Base-by-base conservation (phyloP, 1,140 invertebrate genomes). In the Sinella curviseta region DNA sequence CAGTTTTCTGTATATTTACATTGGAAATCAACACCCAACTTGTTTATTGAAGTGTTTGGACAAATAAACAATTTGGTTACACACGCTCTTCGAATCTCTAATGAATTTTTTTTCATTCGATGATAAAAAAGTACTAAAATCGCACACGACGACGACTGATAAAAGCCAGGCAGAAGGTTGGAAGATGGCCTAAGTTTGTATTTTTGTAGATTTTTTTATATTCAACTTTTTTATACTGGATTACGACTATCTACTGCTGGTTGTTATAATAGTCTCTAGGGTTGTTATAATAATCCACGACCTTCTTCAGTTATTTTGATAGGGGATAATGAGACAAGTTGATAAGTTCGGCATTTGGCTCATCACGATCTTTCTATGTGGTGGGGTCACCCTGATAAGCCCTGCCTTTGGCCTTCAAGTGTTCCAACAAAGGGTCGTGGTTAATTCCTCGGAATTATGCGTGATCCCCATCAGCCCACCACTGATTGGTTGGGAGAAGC, bases 391-490 rank as follows among this genome's bases (percentile, higher is more conserved):
- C 3, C 12, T 14, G 3, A 26, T 60, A 8, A 26, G 4, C 70
- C 26, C 8, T 4, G 31, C 16, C 70, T 8, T 20, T 2, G n/a
- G 33, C 26, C 77, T 48, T 33, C 30, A 75, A 75, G 65, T 78
- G n/a, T 81, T 80, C 35, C 79, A 80, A 35, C 77, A 81, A 36
- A 78, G 81, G 57, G 73, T 81, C 1, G 74, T 82, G 14, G 80
- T 82, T 0, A 83, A 83, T 36, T 79, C 83, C 2, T 83, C 83
- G 1, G 81, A 82, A 55, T 57, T 83, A 35, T 78, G 54, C n/a
- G 79, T 83, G 1, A 80, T 83, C 34, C 80, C 82, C 8, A 76
- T 83, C 30, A 81, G 70, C 12, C 77, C 81, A 3, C 28, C 75
- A 31, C 60, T 75, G 31, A 78, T 83, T 55, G 67, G 75, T 17